A percentile compares a stretch with the other conserved stretches of the same genome.
Conservation (phyloP, 2,113 vertebrate genomes). For the Seriola aureovittata region DNA sequence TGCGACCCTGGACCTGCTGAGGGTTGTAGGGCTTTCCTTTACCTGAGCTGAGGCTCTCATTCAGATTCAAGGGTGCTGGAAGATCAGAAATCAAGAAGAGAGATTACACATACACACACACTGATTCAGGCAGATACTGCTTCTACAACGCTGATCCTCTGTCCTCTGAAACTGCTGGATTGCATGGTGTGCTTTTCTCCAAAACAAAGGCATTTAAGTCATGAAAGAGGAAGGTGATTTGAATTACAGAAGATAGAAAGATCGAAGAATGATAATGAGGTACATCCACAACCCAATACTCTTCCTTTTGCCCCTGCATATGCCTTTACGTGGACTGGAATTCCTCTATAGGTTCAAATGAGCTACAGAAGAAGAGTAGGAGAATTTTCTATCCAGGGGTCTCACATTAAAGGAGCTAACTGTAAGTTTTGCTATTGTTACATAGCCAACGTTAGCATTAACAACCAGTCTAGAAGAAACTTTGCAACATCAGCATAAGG, state of each 20-base stretch:
- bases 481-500: no score
- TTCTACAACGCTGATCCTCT: slow-evolving; percentile 69
- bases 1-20: slow-evolving; percentile 87
- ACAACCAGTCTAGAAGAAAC: no score
- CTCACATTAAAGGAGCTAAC: background rate
- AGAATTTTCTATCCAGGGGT: background rate
- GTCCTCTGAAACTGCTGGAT: slow-evolving; percentile 12
- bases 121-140: background rate
- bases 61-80: slow-evolving; percentile 72
- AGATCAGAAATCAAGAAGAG: slow-evolving; percentile 3
- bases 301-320: background rate
- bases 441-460: no score
- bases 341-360: background rate
- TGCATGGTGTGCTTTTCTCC: background rate
- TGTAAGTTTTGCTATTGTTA: no score
- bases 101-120: background rate
- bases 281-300: slow-evolving; percentile 22
- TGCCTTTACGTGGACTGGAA: background rate
- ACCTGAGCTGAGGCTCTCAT: slow-evolving; percentile 64
- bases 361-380: background rate
- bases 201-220: background rate
- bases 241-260: background rate
- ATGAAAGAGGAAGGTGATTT: background rate
- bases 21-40: slow-evolving; percentile 78
- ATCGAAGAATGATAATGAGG: slow-evolving; percentile 24